phyloP scores from a whole-genome alignment of 1,140 invertebrate species.

The Phthorimaea operculella region DNA sequence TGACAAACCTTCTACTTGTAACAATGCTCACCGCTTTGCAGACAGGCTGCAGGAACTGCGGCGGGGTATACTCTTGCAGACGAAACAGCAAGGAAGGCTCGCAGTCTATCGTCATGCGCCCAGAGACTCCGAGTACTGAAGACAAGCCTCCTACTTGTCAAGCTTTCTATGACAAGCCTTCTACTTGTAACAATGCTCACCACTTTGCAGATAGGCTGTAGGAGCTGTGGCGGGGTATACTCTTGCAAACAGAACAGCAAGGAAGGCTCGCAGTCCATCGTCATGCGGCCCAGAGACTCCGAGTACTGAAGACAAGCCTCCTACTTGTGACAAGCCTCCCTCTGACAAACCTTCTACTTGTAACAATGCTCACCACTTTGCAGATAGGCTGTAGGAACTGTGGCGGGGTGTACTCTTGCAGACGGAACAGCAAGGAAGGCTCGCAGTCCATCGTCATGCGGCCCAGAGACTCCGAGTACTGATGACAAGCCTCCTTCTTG shows the following conservation, averaged over 20 bases:
- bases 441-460: conserved; percentile 21
- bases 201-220: conserved; percentile 46
- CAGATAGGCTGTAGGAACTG: conserved; percentile 53
- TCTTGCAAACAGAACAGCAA: conserved; percentile 88
- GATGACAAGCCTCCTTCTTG: too few species aligned
- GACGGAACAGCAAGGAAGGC: conserved; percentile 82
- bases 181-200: conserved; percentile 29
- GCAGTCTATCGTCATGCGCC: conserved; percentile 93
- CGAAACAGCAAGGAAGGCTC: conserved; percentile 90
- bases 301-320: too few species aligned
- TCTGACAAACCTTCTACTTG: too few species aligned
- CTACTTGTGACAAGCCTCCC: too few species aligned
- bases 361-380: conserved; percentile 40
- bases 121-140: conserved; percentile 86
- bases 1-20: too few species aligned
- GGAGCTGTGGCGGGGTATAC: conserved; percentile 78
- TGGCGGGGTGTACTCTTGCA: conserved; percentile 86
- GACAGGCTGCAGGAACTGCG: conserved; percentile 61
- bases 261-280: conserved; percentile 51
- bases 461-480: too few species aligned
- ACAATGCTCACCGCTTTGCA: conserved; percentile 50
- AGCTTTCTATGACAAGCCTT: too few species aligned
- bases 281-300: conserved; percentile 22
- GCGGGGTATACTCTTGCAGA: conserved; percentile 85
- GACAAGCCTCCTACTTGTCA: too few species aligned